These are phyloP conservation scores for Gymnodraco acuticeps DNA, from an alignment of 2,797 vertebrate genomes.

Conservation along the genomic window DNA sequence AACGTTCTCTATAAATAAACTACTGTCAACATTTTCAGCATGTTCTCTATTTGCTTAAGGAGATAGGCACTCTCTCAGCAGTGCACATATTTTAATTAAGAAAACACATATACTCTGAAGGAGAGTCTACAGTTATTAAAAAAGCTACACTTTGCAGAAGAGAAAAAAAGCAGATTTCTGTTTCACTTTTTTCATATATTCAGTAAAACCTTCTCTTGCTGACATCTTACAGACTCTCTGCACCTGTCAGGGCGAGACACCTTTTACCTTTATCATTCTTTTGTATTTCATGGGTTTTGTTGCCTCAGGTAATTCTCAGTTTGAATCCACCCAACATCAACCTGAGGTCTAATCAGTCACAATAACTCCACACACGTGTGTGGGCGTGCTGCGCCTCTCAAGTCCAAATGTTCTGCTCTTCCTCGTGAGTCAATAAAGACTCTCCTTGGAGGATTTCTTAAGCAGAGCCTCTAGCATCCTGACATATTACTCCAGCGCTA, in stretches of 20 bases:
- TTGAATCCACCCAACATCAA: conserved; percentile 35
- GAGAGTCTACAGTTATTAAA: too few relatives aligned
- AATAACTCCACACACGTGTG: conserved; percentile 31
- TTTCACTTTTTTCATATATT: conserved; percentile 1
- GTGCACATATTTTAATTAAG: too few relatives aligned
- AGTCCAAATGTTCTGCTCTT: conserved; percentile 52
- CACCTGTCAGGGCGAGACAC: neutral
- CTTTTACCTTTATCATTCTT: conserved; percentile 13
- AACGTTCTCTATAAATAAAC: too few relatives aligned
- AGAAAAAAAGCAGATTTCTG: too few relatives aligned
- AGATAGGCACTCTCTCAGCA: too few relatives aligned
- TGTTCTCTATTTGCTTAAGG: too few relatives aligned
- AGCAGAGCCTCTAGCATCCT: conserved; percentile 61
- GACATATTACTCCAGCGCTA: conserved; percentile 72
- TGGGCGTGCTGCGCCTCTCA: conserved; percentile 23
- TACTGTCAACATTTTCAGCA: too few relatives aligned
- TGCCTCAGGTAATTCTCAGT: conserved; percentile 12
- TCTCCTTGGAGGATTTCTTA: conserved; percentile 66
- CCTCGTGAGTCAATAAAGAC: conserved; percentile 69
- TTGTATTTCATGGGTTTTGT: conserved; percentile 10
- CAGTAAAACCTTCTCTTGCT: conserved; percentile 1
- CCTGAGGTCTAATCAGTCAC: conserved; percentile 43
- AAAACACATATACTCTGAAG: too few relatives aligned
- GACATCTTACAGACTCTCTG: neutral
- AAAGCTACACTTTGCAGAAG: too few relatives aligned